Conservation (phyloP, 2,888 invertebrate species). For the Idaea aversata region DNA sequence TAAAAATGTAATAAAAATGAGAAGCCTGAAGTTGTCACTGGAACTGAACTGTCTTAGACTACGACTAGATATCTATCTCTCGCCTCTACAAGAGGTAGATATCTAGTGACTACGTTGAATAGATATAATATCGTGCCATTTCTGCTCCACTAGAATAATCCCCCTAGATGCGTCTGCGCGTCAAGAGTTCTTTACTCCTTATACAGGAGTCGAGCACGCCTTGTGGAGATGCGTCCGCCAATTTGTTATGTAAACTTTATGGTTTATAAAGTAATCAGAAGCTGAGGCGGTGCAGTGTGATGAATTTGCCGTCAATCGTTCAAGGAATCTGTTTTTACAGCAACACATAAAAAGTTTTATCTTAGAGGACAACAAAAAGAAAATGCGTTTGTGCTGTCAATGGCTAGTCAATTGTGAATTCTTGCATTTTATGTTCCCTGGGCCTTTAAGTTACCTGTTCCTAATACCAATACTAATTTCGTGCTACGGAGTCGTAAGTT, state of each 20-base stretch:
- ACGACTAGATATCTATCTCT: too few species aligned
- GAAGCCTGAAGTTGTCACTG: too few species aligned
- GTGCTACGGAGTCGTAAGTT: too few species aligned
- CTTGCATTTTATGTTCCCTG: not conserved
- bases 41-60: too few species aligned
- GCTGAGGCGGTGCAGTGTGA: constrained; percentile 15
- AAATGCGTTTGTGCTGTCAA: too few species aligned
- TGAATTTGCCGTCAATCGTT: constrained; percentile 8
- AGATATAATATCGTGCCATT: not conserved
- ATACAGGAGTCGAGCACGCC: not conserved
- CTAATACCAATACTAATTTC: too few species aligned
- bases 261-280: not conserved
- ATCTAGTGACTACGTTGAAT: too few species aligned
- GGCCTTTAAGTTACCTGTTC: too few species aligned
- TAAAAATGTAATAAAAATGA: too few species aligned
- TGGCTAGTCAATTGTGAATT: not conserved
- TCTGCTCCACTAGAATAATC: not conserved
- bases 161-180: not conserved
- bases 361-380: not conserved
- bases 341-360: not conserved
- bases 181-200: not conserved
- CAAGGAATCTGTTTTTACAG: not conserved
- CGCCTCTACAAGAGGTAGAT: too few species aligned
- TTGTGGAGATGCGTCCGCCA: not conserved
- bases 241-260: not conserved